Evolutionary conservation across 2,888 invertebrate genomes (phyloP), one percentile per base, ranked within the genome.

Genomic region (Phalera bucephala): DNA sequence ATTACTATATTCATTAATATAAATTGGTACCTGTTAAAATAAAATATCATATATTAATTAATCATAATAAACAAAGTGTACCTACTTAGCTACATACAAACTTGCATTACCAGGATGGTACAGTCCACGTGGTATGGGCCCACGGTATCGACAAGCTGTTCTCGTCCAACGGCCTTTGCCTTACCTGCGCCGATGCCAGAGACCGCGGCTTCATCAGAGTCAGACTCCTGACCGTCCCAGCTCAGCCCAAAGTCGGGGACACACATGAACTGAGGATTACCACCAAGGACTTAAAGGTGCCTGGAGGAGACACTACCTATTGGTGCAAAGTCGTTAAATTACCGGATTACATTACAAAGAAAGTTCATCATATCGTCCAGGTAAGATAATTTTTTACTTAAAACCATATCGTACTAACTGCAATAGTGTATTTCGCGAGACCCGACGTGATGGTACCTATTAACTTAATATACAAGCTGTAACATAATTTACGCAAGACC

Each of bases 281-380:
- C 0, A 91, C 93, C 11, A 86, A 93, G 33, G 83, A 92, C 29
- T 92, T 96, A 1, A 82, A 92, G 41, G 94, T 99, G 2, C 99
- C 99, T 0, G 88, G 90, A 1, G 90, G 81, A 7, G 98, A 99
- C 61, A 99, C 99, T 0, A 99, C 98, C 0, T 99, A 99, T 72
- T 99, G 99, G 99, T 99, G 99, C 72, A 94, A 94, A 41, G 93
- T 98, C 3, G 92, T 95, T 32, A 94, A 94, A 65, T 78, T 99
- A 8, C 96, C 97, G 0, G 88, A 92, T 3, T 88, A 91, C 36
- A 84, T 96, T 28, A 78, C 61, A 4, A 62, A 87, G 40, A 92
- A 92, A 36, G 92, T 93, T 63, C 97, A 96, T 74, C 96, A 96
- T 67, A 93, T 98, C 37, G 91, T 97, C 26, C 93, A 95, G 92